A percentile compares a stretch with the other conserved stretches of the same genome.
phyloP scores from a whole-genome alignment of 2,113 vertebrate genomes.

The Mohoua ochrocephala region DNA sequence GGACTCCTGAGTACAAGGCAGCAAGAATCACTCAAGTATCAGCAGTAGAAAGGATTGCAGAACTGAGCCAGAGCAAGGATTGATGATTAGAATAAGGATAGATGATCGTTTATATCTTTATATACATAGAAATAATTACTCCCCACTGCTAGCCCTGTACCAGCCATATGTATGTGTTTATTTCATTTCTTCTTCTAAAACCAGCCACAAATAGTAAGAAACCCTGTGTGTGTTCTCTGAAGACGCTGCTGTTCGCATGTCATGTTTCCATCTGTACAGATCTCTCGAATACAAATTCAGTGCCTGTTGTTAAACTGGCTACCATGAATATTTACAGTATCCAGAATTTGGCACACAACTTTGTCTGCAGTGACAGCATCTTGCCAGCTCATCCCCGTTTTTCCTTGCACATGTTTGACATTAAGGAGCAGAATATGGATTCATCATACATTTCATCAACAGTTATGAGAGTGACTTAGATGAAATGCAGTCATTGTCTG shows the following conservation, averaged over 20 bases:
- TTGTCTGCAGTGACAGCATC: not conserved
- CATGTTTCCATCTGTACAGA: not conserved
- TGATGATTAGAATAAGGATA: not conserved
- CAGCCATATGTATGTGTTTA: not conserved
- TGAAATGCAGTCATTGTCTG: not conserved
- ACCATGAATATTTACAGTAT: not conserved
- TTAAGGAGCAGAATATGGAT: not conserved
- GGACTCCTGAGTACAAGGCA: fast-evolving
- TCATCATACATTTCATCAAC: not conserved
- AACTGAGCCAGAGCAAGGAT: not conserved
- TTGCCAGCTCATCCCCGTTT: not conserved
- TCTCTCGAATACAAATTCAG: not conserved
- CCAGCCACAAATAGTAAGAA: not conserved
- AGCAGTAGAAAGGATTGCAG: not conserved
- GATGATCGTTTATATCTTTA: not conserved
- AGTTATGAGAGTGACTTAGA: not conserved
- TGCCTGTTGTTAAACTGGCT: not conserved
- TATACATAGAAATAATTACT: not conserved
- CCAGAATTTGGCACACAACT: not conserved
- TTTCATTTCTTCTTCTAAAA: not conserved
- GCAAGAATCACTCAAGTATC: not conserved
- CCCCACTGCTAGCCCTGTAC: not conserved
- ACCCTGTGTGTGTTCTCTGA: not conserved
- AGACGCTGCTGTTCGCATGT: not conserved
- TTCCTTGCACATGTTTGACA: not conserved